Evolutionary conservation across 2,113 vertebrate genomes (phyloP).

Genomic region (Stomatorhinus ivindoensis): DNA sequence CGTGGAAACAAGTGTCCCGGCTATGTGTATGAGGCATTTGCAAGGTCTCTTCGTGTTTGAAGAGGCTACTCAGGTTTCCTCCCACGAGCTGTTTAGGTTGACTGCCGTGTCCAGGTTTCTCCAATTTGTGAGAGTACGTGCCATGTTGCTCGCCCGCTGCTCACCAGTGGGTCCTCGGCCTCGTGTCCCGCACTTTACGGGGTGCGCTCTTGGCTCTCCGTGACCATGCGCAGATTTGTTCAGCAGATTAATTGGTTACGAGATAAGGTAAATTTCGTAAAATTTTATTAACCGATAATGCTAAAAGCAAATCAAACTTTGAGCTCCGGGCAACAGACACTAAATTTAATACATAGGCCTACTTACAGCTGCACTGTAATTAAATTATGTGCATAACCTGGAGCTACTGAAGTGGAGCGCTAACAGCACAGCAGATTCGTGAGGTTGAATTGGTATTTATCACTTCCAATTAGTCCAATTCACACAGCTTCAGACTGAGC

Average conservation of each 20-base stretch:
- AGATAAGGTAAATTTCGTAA: neutral
- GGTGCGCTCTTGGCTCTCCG: neutral
- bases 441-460: neutral
- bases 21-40: neutral
- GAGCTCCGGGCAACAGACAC: neutral
- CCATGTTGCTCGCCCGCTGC: neutral
- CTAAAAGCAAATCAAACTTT: neutral
- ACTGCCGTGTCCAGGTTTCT: neutral
- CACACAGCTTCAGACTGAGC: neutral
- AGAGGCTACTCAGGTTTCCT: neutral
- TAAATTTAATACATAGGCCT: neutral
- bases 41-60: neutral
- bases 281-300: neutral
- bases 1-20: neutral
- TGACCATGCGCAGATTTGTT: neutral
- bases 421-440: neutral
- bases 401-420: neutral
- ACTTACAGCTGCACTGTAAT: neutral
- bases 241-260: neutral
- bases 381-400: neutral
- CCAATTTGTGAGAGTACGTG: neutral
- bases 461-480: neutral
- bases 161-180: neutral
- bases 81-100: neutral
- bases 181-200: neutral